Evolutionary conservation across 2,113 vertebrate species (phyloP).

Genomic region (Ramphastos sulfuratus): DNA sequence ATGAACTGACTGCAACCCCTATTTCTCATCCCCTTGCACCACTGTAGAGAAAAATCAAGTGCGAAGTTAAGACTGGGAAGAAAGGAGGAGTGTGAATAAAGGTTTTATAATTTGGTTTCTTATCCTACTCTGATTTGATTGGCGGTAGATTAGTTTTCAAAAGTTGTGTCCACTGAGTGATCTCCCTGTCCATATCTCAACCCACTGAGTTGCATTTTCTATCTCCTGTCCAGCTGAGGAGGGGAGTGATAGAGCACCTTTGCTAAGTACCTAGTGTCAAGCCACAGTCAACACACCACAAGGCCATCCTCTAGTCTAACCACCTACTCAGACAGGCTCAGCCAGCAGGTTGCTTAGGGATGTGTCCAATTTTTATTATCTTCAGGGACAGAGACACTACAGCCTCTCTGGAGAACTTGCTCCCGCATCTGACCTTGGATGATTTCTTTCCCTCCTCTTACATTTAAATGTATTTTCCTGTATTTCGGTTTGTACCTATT

Average conservation of each 20-base stretch:
- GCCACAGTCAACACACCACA: neutral
- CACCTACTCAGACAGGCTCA: neutral
- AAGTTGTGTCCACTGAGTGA: neutral
- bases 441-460: no score
- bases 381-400: neutral
- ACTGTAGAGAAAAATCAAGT: neutral
- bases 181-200: no score
- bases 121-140: neutral
- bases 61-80: neutral
- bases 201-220: no score
- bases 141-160: neutral
- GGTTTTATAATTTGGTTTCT: neutral
- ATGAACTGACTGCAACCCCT: neutral
- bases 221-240: neutral
- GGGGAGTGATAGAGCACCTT: no score
- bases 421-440: neutral
- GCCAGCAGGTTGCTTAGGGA: neutral
- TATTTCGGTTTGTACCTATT: neutral
- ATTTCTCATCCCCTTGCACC: no score
- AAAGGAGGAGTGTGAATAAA: neutral
- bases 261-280: neutral
- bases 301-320: neutral
- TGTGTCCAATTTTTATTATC: neutral
- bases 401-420: neutral
- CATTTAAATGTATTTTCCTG: neutral